Evolutionary conservation across 1,140 invertebrate genomes (phyloP).

Genomic region (Neodiprion fabricii): DNA sequence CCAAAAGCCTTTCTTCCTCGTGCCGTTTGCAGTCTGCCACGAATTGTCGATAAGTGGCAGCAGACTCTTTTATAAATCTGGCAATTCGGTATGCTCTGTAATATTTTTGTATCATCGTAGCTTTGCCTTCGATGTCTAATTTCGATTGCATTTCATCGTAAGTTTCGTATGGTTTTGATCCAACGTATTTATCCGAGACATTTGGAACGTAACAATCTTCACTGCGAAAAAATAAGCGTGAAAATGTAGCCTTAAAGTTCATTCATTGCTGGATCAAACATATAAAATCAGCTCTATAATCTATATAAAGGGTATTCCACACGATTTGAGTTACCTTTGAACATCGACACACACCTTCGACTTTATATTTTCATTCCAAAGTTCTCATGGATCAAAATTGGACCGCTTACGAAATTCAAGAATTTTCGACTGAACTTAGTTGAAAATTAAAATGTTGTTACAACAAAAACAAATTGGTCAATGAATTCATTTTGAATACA

Average conservation of each 20-base stretch:
- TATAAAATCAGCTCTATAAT: background rate
- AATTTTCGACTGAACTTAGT: too few species aligned
- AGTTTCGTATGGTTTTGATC: constrained; percentile 63
- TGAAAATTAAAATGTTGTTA: too few species aligned
- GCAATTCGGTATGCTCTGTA: constrained; percentile 58
- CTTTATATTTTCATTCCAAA: too few species aligned
- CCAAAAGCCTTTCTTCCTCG: constrained; percentile 56
- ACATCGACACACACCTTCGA: too few species aligned
- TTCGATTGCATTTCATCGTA: constrained; percentile 61
- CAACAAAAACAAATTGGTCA: too few species aligned
- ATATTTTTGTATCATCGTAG: constrained; percentile 66
- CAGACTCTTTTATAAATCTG: constrained; percentile 45
- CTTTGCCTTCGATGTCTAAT: constrained; percentile 61
- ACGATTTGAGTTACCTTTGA: background rate
- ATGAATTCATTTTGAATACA: too few species aligned
- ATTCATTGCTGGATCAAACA: too few species aligned
- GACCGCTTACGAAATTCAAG: too few species aligned
- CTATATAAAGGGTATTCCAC: background rate
- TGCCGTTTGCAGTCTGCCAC: constrained; percentile 53
- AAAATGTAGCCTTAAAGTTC: constrained; percentile 34
- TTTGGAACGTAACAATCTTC: constrained; percentile 65
- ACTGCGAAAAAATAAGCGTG: constrained; percentile 62
- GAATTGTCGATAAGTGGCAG: constrained; percentile 41
- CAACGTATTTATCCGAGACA: constrained; percentile 64
- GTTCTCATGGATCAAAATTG: too few species aligned